Evolutionary conservation across 2,888 invertebrate genomes (phyloP), one percentile per base, ranked within the genome.

Genomic region (Agrenia bidenticulata): DNA sequence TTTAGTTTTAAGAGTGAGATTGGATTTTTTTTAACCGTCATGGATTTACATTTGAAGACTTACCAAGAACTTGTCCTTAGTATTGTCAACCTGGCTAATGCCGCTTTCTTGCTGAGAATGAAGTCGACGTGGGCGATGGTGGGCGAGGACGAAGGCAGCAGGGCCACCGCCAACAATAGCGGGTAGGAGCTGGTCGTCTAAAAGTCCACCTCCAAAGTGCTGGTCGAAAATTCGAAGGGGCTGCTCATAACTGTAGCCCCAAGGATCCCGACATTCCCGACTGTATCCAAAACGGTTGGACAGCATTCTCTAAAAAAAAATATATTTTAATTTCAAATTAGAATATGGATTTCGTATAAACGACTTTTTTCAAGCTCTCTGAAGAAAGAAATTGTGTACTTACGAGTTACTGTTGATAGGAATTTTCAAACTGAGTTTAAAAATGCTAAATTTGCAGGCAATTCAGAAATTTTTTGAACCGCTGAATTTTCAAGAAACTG

Each of bases 31-130:
- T 7, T 11, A 7, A 7, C 32, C 4, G 32, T 11, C 32, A 32
- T 32, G 32, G 32, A 7, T 45, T 45, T 15, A 45, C 4, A n/a
- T 19, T 13, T 32, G 13, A 51, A 32, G 32, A 26, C 21, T 51
- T 21, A 72, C 72, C 66, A 70, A 66, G 51, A 70, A 72, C 45
- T 66, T 68, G 17, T 72, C 72, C 57, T 68, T 70, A 24, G 70
- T 63, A 19, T 54, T 56, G 19, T 63, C 63, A 1, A 72, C 42
- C 49, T 72, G 70, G n/a, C 67, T 65, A n/a, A 60, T 45, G 7
- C 73, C 73, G 57, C 59, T 62, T 21, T 67, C 63, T 24, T 67
- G 59, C 27, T 62, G 62, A 13, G 64, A 54, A 39, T 67, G 64
- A 5, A 67, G 41, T 2, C 67, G 59, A 45, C 67, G 61, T 2